Evolutionary conservation across 2,888 invertebrate species (phyloP).

Genomic region (Perizoma flavofasciatum): DNA sequence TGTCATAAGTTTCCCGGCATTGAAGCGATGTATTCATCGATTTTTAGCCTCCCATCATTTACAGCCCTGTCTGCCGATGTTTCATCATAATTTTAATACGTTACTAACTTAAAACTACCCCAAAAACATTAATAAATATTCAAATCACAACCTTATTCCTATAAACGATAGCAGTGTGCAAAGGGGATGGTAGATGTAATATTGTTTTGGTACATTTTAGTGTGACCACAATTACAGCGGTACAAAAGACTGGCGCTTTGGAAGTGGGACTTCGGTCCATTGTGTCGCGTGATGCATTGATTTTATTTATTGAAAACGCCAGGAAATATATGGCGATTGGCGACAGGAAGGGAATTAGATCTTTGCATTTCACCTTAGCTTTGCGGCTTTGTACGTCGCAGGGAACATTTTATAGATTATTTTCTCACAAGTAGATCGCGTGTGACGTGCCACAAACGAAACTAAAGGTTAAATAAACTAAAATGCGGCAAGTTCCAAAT

Average conservation of each 20-base stretch:
- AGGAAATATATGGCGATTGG: slow-evolving; percentile 25
- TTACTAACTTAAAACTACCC: slow-evolving; percentile 25
- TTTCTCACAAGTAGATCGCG: no score
- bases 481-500: no score
- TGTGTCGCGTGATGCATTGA: slow-evolving; percentile 48
- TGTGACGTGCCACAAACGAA: no score
- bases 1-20: slow-evolving; percentile 9
- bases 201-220: slow-evolving; percentile 18
- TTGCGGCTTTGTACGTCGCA: not conserved
- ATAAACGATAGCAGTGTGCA: not conserved
- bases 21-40: slow-evolving; percentile 52
- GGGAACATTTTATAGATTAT: no score
- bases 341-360: slow-evolving; percentile 27
- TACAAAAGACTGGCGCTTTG: slow-evolving; percentile 50
- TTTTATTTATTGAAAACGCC: slow-evolving; percentile 46
- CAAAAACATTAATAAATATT: not conserved
- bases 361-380: slow-evolving; percentile 14
- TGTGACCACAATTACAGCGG: slow-evolving; percentile 26
- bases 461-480: no score
- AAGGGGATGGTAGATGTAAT: not conserved
- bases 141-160: slow-evolving; percentile 3
- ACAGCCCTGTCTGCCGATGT: slow-evolving; percentile 41
- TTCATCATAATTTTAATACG: slow-evolving; percentile 57
- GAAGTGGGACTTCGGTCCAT: slow-evolving; percentile 50
- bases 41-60: slow-evolving; percentile 46